Percentiles rank a stretch among this genome's conserved stretches.
phyloP scores from a whole-genome alignment of 1,140 invertebrate genomes.

The Battus philenor region DNA sequence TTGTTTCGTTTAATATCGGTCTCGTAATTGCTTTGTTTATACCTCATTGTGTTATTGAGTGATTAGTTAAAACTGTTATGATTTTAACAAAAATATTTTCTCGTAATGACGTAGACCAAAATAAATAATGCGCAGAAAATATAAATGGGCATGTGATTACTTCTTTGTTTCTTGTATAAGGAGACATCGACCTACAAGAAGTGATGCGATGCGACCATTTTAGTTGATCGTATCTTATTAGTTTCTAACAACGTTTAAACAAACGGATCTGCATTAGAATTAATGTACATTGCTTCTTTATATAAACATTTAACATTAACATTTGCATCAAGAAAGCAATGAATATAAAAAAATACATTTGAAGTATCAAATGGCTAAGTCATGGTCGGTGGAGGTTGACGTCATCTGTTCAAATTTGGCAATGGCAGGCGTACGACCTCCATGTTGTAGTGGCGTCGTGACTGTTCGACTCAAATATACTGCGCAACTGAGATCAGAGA shows the following conservation, averaged over 20 bases:
- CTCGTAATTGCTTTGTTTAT: constrained; percentile 1
- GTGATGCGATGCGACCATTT: constrained; percentile 35
- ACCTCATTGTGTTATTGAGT: neutral
- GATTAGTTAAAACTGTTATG: too few species aligned
- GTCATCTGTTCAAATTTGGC: constrained; percentile 64
- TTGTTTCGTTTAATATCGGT: too few species aligned
- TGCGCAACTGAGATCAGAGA: constrained; percentile 44
- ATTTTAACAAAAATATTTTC: too few species aligned
- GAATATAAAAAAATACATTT: constrained; percentile 9
- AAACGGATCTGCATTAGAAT: constrained; percentile 4
- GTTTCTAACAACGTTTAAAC: constrained; percentile 21
- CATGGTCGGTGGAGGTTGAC: constrained; percentile 27
- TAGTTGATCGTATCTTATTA: constrained; percentile 29
- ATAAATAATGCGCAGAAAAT: too few species aligned
- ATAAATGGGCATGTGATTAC: constrained; percentile 12
- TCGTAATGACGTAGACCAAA: too few species aligned
- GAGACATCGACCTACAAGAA: constrained; percentile 31
- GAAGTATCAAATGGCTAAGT: neutral
- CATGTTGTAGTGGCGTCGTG: constrained; percentile 35
- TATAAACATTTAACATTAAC: neutral
- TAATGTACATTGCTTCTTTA: constrained; percentile 4
- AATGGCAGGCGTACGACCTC: constrained; percentile 64
- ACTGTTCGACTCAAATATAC: constrained; percentile 33
- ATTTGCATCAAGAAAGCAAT: constrained; percentile 13
- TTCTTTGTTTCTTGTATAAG: constrained; percentile 33